phyloP scores from a whole-genome alignment of 2,113 vertebrate species.

The Lutjanus erythropterus region DNA sequence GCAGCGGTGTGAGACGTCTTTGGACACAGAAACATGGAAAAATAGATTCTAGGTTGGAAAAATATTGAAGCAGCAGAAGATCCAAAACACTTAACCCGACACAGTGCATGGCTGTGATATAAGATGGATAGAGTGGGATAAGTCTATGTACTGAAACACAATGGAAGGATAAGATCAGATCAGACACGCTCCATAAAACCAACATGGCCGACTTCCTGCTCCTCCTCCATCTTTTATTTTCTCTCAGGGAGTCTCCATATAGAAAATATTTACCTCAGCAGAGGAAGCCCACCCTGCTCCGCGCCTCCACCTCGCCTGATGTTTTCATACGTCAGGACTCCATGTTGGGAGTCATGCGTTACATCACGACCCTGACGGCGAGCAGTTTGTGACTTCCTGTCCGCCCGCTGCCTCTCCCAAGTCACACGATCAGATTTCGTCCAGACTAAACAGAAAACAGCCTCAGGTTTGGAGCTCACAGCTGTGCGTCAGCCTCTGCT shows the following conservation, averaged over 20 bases:
- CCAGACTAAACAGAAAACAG: constrained; percentile 59
- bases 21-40: no score
- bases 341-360: not conserved
- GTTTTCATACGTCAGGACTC: constrained; percentile 43
- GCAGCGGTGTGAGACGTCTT: no score
- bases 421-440: constrained; percentile 29
- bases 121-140: not conserved
- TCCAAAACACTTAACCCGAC: no score
- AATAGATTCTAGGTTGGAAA: no score
- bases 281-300: constrained; percentile 1
- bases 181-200: no score
- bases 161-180: no score
- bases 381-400: constrained; percentile 38
- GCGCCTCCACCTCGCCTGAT: not conserved
- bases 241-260: constrained; percentile 36
- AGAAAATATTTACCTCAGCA: constrained; percentile 36
- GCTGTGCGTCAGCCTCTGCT: not conserved
- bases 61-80: no score
- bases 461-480: not conserved
- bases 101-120: not conserved
- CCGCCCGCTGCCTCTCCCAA: constrained; percentile 25
- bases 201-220: no score
- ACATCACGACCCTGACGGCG: constrained; percentile 29
- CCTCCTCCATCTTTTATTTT: not conserved
- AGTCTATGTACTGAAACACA: not conserved